These are phyloP conservation scores for Erannis defoliaria DNA, from an alignment of 2,888 invertebrate species.

Conservation along the genomic window DNA sequence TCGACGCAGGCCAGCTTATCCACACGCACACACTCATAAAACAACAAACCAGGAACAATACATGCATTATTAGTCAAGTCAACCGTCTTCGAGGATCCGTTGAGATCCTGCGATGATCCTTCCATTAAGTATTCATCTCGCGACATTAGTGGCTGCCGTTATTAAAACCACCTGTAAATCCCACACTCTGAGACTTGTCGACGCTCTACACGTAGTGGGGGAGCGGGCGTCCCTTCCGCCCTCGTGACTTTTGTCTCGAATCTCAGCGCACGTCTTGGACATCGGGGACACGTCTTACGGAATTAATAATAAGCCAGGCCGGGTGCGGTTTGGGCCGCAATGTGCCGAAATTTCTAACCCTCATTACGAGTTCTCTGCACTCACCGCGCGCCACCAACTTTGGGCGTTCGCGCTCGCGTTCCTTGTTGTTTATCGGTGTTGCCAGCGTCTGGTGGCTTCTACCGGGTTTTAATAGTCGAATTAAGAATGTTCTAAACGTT, in stretches of 20 bases:
- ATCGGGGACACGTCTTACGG: slow-evolving; percentile 87
- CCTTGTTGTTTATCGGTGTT: slow-evolving; percentile 82
- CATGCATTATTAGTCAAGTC: slow-evolving; percentile 65
- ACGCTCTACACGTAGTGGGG: slow-evolving; percentile 77
- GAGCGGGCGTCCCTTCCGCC: slow-evolving; percentile 75
- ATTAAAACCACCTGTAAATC: slow-evolving; percentile 87
- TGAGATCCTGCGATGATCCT: slow-evolving; percentile 68
- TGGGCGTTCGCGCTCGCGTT: slow-evolving; percentile 77
- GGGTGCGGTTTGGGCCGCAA: slow-evolving; percentile 83
- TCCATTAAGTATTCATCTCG: slow-evolving; percentile 86
- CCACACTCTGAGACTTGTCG: slow-evolving; percentile 72
- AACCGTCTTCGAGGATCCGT: slow-evolving; percentile 63
- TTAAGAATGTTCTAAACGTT: slow-evolving; percentile 77
- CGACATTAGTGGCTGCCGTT: slow-evolving; percentile 83
- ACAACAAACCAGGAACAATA: slow-evolving; percentile 44
- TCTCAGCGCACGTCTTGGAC: slow-evolving; percentile 87
- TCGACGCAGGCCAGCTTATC: slow-evolving; percentile 10
- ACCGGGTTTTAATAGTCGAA: slow-evolving; percentile 80
- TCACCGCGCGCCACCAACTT: slow-evolving; percentile 81
- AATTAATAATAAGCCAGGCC: slow-evolving; percentile 87
- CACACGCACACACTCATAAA: slow-evolving; percentile 20
- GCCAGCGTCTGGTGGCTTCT: slow-evolving; percentile 78
- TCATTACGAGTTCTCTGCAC: slow-evolving; percentile 84
- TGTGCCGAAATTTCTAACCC: slow-evolving; percentile 85
- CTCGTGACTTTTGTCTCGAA: slow-evolving; percentile 85